Evolutionary conservation across 2,797 vertebrate genomes (phyloP).

Genomic region (Pelochelys cantorii): DNA sequence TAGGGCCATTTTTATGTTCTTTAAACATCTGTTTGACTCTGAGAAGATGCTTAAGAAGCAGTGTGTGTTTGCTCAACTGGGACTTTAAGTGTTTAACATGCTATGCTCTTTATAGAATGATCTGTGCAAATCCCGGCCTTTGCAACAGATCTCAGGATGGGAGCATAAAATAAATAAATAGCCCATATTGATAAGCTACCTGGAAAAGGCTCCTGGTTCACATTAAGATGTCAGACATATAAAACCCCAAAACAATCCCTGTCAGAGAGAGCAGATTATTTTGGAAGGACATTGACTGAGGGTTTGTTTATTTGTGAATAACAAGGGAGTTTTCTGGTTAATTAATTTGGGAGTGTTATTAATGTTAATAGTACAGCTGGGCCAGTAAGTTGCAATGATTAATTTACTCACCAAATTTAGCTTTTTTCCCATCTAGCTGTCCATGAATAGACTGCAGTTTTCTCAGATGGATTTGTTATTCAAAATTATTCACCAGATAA

Average conservation of each 20-base stretch:
- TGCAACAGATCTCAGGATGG: background rate
- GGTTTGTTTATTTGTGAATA: constrained; percentile 29
- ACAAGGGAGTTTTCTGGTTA: constrained; percentile 10
- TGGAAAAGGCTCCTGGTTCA: background rate
- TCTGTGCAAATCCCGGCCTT: background rate
- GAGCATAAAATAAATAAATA: background rate
- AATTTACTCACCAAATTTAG: constrained; percentile 18
- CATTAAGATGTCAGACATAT: background rate
- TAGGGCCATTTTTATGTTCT: too few species aligned
- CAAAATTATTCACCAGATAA: background rate
- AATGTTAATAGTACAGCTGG: constrained; percentile 9
- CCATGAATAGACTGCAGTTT: background rate
- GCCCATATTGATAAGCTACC: rapidly evolving
- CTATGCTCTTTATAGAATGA: background rate
- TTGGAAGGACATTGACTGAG: constrained; percentile 11
- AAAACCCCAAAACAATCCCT: background rate
- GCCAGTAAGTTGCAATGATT: background rate
- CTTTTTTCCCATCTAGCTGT: background rate
- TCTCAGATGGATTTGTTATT: background rate
- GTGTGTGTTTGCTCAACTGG: background rate
- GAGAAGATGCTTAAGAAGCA: background rate
- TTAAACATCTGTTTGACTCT: background rate
- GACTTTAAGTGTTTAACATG: background rate
- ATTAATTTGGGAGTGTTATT: constrained; percentile 17
- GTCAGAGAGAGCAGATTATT: background rate